Percentiles rank a stretch among this genome's conserved stretches.
Conservation (phyloP, 2,113 vertebrate genomes). For the Grus americana region DNA sequence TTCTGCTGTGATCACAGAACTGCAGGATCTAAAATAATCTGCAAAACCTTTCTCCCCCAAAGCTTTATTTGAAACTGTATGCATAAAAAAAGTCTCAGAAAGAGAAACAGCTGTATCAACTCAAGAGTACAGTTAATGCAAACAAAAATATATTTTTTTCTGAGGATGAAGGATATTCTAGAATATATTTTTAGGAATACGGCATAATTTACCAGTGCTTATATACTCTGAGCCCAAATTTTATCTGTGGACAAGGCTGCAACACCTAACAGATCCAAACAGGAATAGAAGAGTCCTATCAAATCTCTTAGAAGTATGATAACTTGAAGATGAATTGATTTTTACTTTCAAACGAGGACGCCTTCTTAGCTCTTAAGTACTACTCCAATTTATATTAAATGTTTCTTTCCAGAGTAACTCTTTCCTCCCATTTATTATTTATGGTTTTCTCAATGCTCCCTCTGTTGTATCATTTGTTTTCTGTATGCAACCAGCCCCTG, state of each 20-base stretch:
- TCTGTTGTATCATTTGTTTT: constrained; percentile 14
- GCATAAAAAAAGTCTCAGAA: background rate
- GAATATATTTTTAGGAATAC: background rate
- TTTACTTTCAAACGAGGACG: constrained; percentile 1
- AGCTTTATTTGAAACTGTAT: background rate
- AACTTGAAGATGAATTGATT: constrained; percentile 39
- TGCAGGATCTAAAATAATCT: background rate
- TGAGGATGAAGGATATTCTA: background rate
- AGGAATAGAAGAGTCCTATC: constrained; percentile 16
- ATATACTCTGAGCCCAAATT: background rate
- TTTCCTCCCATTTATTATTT: background rate
- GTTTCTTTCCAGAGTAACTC: constrained; percentile 11
- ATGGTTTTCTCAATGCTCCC: background rate
- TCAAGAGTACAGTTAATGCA: background rate
- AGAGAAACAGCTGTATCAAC: constrained; percentile 37
- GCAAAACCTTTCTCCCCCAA: background rate
- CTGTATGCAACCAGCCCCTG: background rate
- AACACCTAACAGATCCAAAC: constrained; percentile 18
- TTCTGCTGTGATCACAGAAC: background rate
- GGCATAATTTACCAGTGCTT: background rate
- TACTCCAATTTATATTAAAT: background rate
- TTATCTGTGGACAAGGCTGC: constrained; percentile 4
- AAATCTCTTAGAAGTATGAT: background rate
- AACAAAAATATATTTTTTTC: background rate
- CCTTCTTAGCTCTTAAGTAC: background rate